These are phyloP conservation scores for Charadrius vociferus DNA, from an alignment of 2,113 vertebrate genomes.

Conservation along the genomic window DNA sequence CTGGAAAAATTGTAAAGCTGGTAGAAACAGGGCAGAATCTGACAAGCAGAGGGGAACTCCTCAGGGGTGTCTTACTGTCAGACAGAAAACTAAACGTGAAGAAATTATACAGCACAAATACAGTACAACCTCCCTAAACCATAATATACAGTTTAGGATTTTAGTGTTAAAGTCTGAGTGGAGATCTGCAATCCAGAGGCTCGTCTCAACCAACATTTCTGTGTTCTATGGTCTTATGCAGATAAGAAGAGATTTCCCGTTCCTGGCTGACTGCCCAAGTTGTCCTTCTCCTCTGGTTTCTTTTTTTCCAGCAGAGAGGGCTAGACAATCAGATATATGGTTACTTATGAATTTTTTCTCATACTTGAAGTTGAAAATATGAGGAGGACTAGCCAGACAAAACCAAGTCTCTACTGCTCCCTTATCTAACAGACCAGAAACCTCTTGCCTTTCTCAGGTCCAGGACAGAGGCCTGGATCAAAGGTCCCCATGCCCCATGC, in stretches of 20 bases:
- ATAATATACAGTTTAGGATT: not conserved
- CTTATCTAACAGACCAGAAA: not conserved
- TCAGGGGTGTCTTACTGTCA: not conserved
- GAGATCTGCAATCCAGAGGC: not conserved
- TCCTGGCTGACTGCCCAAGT: not conserved
- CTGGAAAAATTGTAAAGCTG: not conserved
- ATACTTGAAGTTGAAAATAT: not conserved
- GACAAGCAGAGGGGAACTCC: not conserved
- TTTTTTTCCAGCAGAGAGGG: not conserved
- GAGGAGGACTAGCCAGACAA: not conserved
- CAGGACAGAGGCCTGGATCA: not conserved
- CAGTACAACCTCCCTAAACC: not conserved
- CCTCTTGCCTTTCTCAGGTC: not conserved
- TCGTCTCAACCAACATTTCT: not conserved
- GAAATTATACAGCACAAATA: not conserved
- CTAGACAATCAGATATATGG: not conserved
- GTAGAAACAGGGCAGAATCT: not conserved
- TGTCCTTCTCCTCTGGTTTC: not conserved
- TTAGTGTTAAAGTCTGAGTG: not conserved
- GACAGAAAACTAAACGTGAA: not conserved
- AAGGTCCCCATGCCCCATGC: not conserved
- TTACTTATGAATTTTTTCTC: not conserved
- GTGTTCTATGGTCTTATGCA: not conserved
- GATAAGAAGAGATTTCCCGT: not conserved
- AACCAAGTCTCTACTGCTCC: not conserved